Evolutionary conservation across 1,140 invertebrate species (phyloP).

Genomic region (Hydropsyche tenuis): DNA sequence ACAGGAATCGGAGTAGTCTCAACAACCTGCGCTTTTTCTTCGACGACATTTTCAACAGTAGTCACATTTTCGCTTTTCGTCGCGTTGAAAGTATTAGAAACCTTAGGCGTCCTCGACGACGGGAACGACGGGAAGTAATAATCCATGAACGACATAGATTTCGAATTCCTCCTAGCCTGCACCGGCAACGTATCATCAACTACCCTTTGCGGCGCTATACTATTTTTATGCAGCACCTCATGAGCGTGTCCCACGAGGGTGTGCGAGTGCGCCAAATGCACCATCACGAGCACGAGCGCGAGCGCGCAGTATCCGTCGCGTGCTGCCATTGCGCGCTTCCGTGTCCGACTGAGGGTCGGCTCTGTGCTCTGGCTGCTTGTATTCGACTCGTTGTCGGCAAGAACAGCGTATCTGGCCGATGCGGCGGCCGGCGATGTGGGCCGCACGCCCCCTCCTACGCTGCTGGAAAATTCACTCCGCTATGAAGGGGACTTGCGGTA

Average conservation of each 20-base stretch:
- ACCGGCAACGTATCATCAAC: conserved; percentile 51
- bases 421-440: conserved; percentile 51
- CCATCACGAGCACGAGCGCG: background rate
- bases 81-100: conserved; percentile 55
- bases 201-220: conserved; percentile 9
- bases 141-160: conserved; percentile 61
- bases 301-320: conserved; percentile 30
- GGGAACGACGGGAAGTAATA: conserved; percentile 63
- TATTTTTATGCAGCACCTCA: conserved; percentile 43
- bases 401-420: conserved; percentile 1
- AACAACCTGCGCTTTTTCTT: conserved; percentile 49
- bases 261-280: background rate
- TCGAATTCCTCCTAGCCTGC: conserved; percentile 53
- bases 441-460: conserved; percentile 16
- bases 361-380: conserved; percentile 49
- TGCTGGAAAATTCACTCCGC: conserved; percentile 42
- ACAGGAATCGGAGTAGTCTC: conserved; percentile 49
- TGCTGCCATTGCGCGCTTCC: conserved; percentile 55
- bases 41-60: conserved; percentile 31
- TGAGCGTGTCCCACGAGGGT: conserved; percentile 37
- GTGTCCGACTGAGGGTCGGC: conserved; percentile 52
- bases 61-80: conserved; percentile 48
- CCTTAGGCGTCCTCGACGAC: conserved; percentile 60
- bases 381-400: too few species aligned
- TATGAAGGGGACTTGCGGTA: conserved; percentile 37